These are phyloP conservation scores for Drosophila parabipectinata DNA, from an alignment of 1,140 invertebrate species.

Conservation along the genomic window DNA sequence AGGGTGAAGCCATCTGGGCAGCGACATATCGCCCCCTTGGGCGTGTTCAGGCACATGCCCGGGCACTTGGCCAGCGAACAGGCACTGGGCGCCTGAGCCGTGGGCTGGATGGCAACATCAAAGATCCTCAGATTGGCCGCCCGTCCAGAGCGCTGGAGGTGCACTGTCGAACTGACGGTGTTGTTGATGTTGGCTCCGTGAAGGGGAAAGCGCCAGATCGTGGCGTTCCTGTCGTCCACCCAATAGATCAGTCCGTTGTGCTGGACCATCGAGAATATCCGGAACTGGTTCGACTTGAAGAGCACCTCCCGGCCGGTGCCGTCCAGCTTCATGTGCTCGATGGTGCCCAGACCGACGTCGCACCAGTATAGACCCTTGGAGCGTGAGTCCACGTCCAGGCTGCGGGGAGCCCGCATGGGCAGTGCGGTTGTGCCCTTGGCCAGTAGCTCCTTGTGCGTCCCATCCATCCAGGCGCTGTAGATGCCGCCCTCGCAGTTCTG, in stretches of 20 bases:
- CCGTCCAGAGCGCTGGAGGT: constrained; percentile 55
- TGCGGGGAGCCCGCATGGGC: constrained; percentile 92
- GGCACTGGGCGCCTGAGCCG: constrained; percentile 50
- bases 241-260: constrained; percentile 88
- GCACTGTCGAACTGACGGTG: constrained; percentile 66
- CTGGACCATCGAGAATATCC: constrained; percentile 90
- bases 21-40: constrained; percentile 74
- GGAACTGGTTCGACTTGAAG: constrained; percentile 86
- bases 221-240: constrained; percentile 86
- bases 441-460: constrained; percentile 86
- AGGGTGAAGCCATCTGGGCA: constrained; percentile 76
- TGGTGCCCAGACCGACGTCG: constrained; percentile 85
- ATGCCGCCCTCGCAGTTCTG: constrained; percentile 74
- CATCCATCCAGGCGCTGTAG: constrained; percentile 93
- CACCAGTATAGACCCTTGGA: constrained; percentile 91
- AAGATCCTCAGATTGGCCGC: constrained; percentile 69
- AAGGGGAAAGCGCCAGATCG: constrained; percentile 61
- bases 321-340: constrained; percentile 91
- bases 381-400: constrained; percentile 92
- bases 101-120: constrained; percentile 56
- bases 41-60: constrained; percentile 77
- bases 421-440: constrained; percentile 83
- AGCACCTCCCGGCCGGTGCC: constrained; percentile 88
- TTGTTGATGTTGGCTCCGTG: constrained; percentile 53
- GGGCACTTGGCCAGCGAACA: constrained; percentile 77